phyloP scores from a whole-genome alignment of 2,888 invertebrate species.

The Psylliodes chrysocephalus region DNA sequence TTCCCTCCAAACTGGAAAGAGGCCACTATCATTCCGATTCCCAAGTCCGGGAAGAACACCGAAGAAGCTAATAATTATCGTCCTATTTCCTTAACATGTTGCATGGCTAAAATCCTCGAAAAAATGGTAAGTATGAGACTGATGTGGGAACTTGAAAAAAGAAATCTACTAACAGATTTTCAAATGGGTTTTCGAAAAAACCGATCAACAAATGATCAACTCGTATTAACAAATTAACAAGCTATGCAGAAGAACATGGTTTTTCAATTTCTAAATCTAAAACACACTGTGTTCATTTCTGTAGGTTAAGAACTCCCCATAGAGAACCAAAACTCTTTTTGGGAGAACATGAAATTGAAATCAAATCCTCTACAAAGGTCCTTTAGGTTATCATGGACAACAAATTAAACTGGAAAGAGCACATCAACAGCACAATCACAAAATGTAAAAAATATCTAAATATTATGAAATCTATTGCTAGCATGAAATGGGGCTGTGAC shows the following conservation, averaged over 20 bases:
- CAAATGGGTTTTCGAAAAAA: slow-evolving; percentile 22
- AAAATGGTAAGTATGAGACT: slow-evolving; percentile 25
- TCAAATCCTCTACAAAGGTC: not conserved
- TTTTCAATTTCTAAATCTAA: slow-evolving; percentile 3
- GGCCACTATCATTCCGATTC: slow-evolving; percentile 21
- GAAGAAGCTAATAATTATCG: slow-evolving; percentile 7
- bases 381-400: too few species aligned
- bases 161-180: not conserved
- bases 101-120: slow-evolving; percentile 29
- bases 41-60: slow-evolving; percentile 16
- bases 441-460: too few species aligned
- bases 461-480: too few species aligned
- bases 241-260: not conserved
- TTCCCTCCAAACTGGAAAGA: slow-evolving; percentile 22
- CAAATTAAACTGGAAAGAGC: too few species aligned
- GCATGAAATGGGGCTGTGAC: too few species aligned
- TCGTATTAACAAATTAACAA: not conserved
- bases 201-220: slow-evolving; percentile 5
- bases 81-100: slow-evolving; percentile 26
- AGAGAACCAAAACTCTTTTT: not conserved
- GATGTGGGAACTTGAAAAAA: slow-evolving; percentile 17
- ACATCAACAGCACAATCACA: too few species aligned
- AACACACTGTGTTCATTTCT: not conserved
- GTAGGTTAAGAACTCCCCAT: not conserved
- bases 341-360: not conserved